Percentiles rank a stretch among this genome's conserved stretches.
Conservation (phyloP, 2,113 vertebrate genomes). For the Zosterops lateralis region DNA sequence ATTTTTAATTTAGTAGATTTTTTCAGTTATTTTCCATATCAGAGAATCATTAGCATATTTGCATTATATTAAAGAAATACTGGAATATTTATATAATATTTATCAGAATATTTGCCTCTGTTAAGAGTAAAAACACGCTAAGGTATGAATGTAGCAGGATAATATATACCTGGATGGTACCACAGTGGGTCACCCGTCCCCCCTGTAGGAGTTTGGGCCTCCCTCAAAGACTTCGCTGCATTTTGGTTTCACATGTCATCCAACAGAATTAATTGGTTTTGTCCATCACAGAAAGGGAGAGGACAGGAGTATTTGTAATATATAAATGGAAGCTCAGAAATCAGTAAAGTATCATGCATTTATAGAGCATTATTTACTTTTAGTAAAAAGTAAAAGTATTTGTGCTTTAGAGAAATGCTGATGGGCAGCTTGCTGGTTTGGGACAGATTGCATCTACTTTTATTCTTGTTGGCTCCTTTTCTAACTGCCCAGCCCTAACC, state of each 20-base stretch:
- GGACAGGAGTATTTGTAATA: background rate
- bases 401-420: background rate
- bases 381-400: too few relatives aligned
- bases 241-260: background rate
- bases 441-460: background rate
- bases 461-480: background rate
- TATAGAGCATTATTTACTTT: background rate
- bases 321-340: background rate
- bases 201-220: background rate
- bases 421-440: background rate
- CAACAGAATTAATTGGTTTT: background rate
- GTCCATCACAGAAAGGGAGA: background rate
- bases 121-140: background rate
- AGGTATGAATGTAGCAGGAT: background rate
- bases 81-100: background rate
- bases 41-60: background rate
- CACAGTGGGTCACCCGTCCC: accelerated
- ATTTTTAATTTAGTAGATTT: background rate
- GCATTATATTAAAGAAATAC: background rate
- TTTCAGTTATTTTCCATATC: background rate
- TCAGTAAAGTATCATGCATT: accelerated
- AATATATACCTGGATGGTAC: background rate
- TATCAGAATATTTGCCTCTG: background rate
- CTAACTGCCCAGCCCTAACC: background rate
- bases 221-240: background rate